Evolutionary conservation across 2,797 vertebrate genomes (phyloP).

Genomic region (Rhinoraja longicauda): DNA sequence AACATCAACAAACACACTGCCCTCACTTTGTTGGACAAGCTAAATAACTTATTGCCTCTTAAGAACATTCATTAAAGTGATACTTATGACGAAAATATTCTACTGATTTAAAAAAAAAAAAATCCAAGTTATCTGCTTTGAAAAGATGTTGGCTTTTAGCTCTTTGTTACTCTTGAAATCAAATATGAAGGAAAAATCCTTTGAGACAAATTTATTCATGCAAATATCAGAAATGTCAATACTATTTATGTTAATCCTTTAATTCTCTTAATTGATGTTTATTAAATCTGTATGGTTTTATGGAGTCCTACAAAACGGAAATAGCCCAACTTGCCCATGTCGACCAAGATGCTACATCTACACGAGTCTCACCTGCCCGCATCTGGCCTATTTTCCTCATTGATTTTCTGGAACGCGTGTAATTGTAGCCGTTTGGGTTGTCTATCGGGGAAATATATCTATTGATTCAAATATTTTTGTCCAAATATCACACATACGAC

Average conservation of each 20-base stretch:
- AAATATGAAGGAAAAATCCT: not conserved
- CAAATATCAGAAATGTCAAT: not conserved
- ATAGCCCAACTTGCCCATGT: too few relatives aligned
- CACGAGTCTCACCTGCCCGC: too few relatives aligned
- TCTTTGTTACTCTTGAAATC: not conserved
- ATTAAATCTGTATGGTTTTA: not conserved
- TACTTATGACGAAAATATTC: not conserved
- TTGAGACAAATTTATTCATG: not conserved
- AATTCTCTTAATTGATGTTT: not conserved
- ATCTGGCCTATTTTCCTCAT: not conserved
- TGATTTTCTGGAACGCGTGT: not conserved
- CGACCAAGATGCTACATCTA: too few relatives aligned
- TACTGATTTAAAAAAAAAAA: not conserved
- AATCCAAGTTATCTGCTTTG: not conserved
- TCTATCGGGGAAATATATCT: not conserved
- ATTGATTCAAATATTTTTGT: not conserved
- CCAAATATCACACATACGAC: not conserved
- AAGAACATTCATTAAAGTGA: not conserved
- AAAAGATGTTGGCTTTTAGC: not conserved
- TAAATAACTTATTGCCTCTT: not conserved
- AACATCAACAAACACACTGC: not conserved
- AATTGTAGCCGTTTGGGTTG: not conserved
- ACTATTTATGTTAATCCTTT: not conserved
- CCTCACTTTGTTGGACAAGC: not conserved
- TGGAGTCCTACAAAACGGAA: too few relatives aligned